A percentile compares a stretch with the other conserved stretches of the same genome.
phyloP scores from a whole-genome alignment of 2,797 vertebrate species.

The Microctenopoma stevenorrisi region DNA sequence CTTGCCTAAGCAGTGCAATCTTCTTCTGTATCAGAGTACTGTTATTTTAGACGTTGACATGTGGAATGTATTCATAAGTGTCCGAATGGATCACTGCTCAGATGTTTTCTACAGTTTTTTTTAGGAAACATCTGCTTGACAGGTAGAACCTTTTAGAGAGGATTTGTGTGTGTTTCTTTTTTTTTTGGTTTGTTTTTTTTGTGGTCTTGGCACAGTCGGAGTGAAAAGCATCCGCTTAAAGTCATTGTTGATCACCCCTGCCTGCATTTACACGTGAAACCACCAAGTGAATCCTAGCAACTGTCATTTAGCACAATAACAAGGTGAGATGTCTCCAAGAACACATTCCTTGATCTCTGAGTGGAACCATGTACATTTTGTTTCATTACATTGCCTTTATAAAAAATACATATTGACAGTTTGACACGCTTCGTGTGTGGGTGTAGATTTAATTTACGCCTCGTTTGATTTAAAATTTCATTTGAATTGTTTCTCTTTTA shows the following conservation, averaged over 20 bases:
- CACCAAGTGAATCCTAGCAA: conserved; percentile 7
- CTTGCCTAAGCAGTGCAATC: conserved; percentile 82
- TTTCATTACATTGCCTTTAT: conserved; percentile 48
- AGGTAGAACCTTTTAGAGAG: conserved; percentile 72
- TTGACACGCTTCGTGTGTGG: conserved; percentile 45
- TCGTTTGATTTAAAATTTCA: neutral
- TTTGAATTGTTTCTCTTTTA: conserved; percentile 18
- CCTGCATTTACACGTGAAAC: conserved; percentile 37
- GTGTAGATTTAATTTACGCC: conserved; percentile 30
- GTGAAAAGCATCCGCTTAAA: conserved; percentile 58
- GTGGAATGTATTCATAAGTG: conserved; percentile 79
- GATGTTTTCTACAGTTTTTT: conserved; percentile 76
- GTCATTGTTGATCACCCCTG: conserved; percentile 26
- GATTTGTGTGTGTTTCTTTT: conserved; percentile 54
- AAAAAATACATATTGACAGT: conserved; percentile 35
- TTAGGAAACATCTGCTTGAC: conserved; percentile 75
- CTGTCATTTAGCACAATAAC: conserved; percentile 32
- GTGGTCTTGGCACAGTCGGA: conserved; percentile 70
- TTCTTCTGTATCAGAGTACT: conserved; percentile 82
- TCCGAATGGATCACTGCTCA: conserved; percentile 47
- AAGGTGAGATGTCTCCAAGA: conserved; percentile 47
- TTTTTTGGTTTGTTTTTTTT: too few relatives aligned
- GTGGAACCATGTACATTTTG: conserved; percentile 56
- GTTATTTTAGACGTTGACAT: conserved; percentile 82
- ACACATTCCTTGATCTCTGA: conserved; percentile 73